A percentile compares a stretch with the other conserved stretches of the same genome.
Conservation (phyloP, 92 coral and sea anemone genomes). For the Diadumene lineata region DNA sequence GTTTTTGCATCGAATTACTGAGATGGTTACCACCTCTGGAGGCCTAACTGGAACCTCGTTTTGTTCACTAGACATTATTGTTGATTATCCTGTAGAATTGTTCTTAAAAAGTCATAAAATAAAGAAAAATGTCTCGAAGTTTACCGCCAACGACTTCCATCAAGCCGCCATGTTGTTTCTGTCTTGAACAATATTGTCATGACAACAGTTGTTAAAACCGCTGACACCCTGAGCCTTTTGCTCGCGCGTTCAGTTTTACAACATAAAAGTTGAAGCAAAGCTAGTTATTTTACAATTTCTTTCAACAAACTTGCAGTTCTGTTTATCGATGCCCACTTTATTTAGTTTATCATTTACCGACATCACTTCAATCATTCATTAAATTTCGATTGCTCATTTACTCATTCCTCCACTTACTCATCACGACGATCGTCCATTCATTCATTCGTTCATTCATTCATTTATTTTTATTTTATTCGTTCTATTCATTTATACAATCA, state of each 20-base stretch:
- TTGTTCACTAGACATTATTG: slow-evolving; percentile 78
- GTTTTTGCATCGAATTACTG: slow-evolving; percentile 74
- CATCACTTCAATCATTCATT: neutral
- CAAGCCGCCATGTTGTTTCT: slow-evolving; percentile 36
- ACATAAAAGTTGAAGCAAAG: too few species aligned
- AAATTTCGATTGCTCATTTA: neutral
- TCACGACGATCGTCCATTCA: too few species aligned
- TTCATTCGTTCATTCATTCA: neutral
- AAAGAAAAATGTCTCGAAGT: neutral
- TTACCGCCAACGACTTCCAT: neutral
- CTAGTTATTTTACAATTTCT: too few species aligned
- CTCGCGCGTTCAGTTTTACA: too few species aligned
- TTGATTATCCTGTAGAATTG: neutral
- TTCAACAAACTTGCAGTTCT: neutral
- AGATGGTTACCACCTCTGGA: slow-evolving; percentile 75
- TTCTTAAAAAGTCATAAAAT: neutral
- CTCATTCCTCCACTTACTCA: neutral
- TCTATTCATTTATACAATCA: neutral
- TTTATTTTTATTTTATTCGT: too few species aligned
- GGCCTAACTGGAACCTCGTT: slow-evolving; percentile 58
- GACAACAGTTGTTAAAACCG: slow-evolving; percentile 18
- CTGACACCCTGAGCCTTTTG: neutral
- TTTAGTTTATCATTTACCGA: neutral
- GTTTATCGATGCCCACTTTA: neutral
- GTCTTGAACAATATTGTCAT: neutral